Percentiles rank a stretch among this genome's conserved stretches.
phyloP scores from a whole-genome alignment of 37 sponge, comb jelly and placozoan genomes.

The Ianthella basta region DNA sequence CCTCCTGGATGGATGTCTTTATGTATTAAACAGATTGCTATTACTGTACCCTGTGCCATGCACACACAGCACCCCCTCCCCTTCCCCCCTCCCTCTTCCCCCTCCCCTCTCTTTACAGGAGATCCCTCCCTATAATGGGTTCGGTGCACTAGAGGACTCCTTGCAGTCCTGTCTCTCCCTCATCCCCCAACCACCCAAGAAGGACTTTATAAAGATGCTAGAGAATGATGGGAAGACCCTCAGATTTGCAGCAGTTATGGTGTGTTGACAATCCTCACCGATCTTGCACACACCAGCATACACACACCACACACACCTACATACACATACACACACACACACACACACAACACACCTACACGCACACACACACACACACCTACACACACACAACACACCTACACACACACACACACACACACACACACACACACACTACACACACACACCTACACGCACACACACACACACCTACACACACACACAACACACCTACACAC shows the following conservation, averaged over 20 bases:
- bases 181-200: conserved; percentile 98
- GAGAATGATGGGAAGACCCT: conserved; percentile 95
- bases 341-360: no score
- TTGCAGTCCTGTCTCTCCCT: conserved; percentile 92
- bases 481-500: no score
- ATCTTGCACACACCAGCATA: not conserved
- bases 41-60: not conserved
- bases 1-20: no score
- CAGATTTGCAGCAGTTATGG: conserved; percentile 89
- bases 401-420: no score
- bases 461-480: no score
- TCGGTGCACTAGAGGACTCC: conserved; percentile 95
- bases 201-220: conserved; percentile 96
- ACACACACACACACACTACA: no score
- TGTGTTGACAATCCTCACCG: conserved; percentile 36
- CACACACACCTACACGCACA: no score
- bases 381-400: no score
- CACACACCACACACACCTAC: no score
- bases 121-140: conserved; percentile 96
- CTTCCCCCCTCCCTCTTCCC: not conserved
- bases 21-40: no score
- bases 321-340: no score
- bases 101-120: conserved; percentile 26
- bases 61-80: not conserved
- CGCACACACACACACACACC: no score